These are phyloP conservation scores for Cromileptes altivelis DNA, from an alignment of 2,113 vertebrate genomes.

Conservation along the genomic window DNA sequence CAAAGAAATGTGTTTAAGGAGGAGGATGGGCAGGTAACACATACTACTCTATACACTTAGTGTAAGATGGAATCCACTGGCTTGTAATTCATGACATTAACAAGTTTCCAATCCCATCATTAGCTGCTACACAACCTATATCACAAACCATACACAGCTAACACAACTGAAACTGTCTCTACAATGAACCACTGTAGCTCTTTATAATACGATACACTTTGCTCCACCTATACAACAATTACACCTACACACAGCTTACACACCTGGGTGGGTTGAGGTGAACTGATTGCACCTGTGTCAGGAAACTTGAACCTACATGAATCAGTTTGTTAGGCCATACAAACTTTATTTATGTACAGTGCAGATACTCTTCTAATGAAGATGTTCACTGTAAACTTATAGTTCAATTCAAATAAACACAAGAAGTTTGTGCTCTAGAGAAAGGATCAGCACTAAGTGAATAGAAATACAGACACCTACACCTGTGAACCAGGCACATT, in stretches of 20 bases:
- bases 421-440: no score
- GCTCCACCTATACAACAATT: not conserved
- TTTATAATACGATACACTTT: not conserved
- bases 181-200: not conserved
- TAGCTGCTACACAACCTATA: constrained; percentile 12
- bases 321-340: not conserved
- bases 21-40: not conserved
- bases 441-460: no score
- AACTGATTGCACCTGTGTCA: constrained; percentile 47
- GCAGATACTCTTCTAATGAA: not conserved
- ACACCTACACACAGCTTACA: constrained; percentile 47
- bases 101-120: not conserved
- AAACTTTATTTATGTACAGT: not conserved
- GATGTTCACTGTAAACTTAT: not conserved
- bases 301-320: constrained; percentile 44
- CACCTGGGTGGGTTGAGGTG: constrained; percentile 36
- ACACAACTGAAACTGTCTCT: not conserved
- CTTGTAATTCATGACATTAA: not conserved
- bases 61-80: not conserved
- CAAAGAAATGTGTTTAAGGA: not conserved
- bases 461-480: not conserved
- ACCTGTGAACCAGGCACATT: not conserved
- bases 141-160: constrained; percentile 17
- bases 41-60: not conserved
- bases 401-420: no score